These are phyloP conservation scores for Myotis pilosus DNA, from an alignment of 2,797 vertebrate species.

Conservation along the genomic window DNA sequence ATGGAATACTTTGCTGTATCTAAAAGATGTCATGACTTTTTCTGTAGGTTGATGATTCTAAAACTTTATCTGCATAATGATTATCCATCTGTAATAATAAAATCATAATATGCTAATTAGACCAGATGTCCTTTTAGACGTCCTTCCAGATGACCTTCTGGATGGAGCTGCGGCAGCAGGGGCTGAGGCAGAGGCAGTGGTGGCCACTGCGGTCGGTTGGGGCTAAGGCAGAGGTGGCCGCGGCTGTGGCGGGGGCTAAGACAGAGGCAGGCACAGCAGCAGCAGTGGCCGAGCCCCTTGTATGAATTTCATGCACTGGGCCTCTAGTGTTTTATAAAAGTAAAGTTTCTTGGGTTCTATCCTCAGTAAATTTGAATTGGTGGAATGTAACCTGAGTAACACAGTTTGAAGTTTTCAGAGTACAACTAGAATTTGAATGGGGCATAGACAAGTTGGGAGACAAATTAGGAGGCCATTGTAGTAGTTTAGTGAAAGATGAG, in stretches of 20 bases:
- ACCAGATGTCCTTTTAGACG: too few species aligned
- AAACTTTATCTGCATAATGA: background rate
- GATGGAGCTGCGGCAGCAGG: too few species aligned
- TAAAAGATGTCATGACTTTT: background rate
- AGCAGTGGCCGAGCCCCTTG: too few species aligned
- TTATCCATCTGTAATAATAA: background rate
- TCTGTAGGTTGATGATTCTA: background rate
- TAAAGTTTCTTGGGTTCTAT: background rate
- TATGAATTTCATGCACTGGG: too few species aligned
- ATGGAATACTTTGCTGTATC: background rate
- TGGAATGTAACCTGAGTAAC: background rate
- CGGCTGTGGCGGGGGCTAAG: fast-evolving
- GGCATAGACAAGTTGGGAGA: background rate
- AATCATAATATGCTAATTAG: too few species aligned
- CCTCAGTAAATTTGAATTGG: background rate
- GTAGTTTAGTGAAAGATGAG: background rate
- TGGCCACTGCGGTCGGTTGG: too few species aligned
- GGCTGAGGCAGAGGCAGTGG: too few species aligned
- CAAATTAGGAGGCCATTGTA: background rate
- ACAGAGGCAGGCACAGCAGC: too few species aligned
- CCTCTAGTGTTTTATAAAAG: background rate
- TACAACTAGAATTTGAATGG: background rate
- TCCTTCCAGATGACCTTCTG: too few species aligned
- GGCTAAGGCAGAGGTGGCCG: too few species aligned
- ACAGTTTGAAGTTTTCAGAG: background rate